Conservation (phyloP, 2,113 vertebrate species). For the Damaliscus lunatus region DNA sequence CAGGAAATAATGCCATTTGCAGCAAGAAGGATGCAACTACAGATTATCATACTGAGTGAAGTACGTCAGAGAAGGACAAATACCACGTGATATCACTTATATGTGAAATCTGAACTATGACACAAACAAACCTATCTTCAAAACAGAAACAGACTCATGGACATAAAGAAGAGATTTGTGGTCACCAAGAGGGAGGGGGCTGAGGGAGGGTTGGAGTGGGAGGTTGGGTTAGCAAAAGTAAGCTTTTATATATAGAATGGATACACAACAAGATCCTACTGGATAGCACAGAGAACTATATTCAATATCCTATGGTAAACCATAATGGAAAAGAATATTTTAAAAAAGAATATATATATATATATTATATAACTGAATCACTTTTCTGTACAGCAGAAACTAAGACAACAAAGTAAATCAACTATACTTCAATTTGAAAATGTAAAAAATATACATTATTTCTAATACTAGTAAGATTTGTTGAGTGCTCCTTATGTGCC, state of each 20-base stretch:
- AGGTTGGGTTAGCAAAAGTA: background rate
- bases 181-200: background rate
- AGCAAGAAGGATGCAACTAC: background rate
- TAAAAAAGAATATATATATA: background rate
- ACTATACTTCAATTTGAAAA: background rate
- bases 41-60: background rate
- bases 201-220: background rate
- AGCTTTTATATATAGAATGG: background rate
- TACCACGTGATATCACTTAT: background rate
- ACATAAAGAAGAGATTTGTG: background rate
- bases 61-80: background rate
- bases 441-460: background rate
- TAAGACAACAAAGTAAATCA: background rate
- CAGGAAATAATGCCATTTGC: background rate
- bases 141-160: background rate
- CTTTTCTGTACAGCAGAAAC: background rate
- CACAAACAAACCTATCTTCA: background rate
- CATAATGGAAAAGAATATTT: background rate
- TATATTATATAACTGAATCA: background rate
- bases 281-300: background rate
- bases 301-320: background rate
- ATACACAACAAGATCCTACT: background rate
- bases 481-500: background rate
- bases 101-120: background rate
- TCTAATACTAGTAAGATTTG: background rate